phyloP scores from a whole-genome alignment of 2,888 invertebrate genomes.

The Drosophila demipolita region DNA sequence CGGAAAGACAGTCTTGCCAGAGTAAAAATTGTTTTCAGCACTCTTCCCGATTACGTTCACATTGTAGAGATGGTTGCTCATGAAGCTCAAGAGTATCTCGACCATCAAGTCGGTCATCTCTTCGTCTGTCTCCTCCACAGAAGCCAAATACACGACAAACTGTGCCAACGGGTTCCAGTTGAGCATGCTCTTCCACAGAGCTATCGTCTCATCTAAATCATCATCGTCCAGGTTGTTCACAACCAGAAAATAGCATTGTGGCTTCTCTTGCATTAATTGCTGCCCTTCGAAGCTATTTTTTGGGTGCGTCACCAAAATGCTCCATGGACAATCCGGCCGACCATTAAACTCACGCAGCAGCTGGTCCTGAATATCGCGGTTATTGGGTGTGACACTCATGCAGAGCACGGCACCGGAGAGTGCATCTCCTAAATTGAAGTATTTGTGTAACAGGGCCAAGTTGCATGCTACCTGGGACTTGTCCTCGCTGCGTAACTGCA shows the following conservation, averaged over 20 bases:
- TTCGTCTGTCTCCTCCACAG: conserved; percentile 77
- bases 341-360: conserved; percentile 65
- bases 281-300: neutral
- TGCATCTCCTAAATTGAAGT: conserved; percentile 75
- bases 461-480: conserved; percentile 63
- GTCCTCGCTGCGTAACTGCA: conserved; percentile 57
- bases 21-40: conserved; percentile 70
- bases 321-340: conserved; percentile 61
- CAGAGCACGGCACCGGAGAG: conserved; percentile 78
- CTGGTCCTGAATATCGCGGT: conserved; percentile 59
- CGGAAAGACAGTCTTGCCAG: conserved; percentile 82
- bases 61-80: conserved; percentile 82
- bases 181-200: conserved; percentile 74
- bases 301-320: conserved; percentile 58
- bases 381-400: conserved; percentile 58
- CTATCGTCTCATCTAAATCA: conserved; percentile 78
- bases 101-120: conserved; percentile 81
- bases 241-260: conserved; percentile 83
- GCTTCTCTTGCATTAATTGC: conserved; percentile 74
- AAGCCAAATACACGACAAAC: conserved; percentile 80
- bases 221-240: conserved; percentile 78
- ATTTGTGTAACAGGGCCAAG: conserved; percentile 72
- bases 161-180: conserved; percentile 85
- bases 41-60: conserved; percentile 82
- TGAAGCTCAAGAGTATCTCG: conserved; percentile 76